Conservation (phyloP, 2,113 vertebrate genomes). For the Monopterus albus region DNA sequence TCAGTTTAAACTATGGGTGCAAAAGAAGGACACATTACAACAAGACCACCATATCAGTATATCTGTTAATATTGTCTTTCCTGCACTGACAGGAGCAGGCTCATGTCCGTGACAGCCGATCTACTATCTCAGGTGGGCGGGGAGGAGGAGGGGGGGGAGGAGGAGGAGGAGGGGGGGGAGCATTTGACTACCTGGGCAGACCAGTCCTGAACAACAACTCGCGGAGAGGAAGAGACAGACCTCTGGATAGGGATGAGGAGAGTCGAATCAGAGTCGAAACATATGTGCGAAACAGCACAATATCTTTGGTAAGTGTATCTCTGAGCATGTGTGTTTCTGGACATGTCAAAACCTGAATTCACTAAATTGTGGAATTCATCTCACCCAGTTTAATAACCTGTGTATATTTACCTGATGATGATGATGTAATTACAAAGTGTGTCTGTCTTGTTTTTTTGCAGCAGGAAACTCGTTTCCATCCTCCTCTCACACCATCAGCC, state of each 20-base stretch:
- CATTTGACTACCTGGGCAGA: constrained; percentile 83
- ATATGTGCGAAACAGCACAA: constrained; percentile 65
- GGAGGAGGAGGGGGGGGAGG: constrained; percentile 70
- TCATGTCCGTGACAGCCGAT: constrained; percentile 85
- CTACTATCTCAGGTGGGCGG: constrained; percentile 81
- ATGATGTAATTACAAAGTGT: neutral
- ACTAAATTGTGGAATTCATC: constrained; percentile 24
- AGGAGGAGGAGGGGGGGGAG: constrained; percentile 72
- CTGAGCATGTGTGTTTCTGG: neutral
- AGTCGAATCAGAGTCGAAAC: constrained; percentile 71
- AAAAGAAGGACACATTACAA: neutral
- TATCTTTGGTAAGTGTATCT: constrained; percentile 66
- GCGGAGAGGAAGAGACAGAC: constrained; percentile 61
- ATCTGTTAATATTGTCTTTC: constrained; percentile 13
- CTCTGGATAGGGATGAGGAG: constrained; percentile 67
- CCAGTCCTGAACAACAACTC: constrained; percentile 70
- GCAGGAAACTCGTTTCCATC: constrained; percentile 72
- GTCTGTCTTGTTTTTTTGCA: constrained; percentile 32
- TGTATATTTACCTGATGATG: constrained; percentile 8
- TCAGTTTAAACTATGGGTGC: neutral
- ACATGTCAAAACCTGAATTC: constrained; percentile 44
- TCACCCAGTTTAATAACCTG: constrained; percentile 9
- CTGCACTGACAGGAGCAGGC: constrained; percentile 62
- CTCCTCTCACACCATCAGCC: constrained; percentile 64
- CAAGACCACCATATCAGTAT: neutral